A percentile compares a stretch with the other conserved stretches of the same genome.
Evolutionary conservation across 2,113 vertebrate genomes (phyloP).

Genomic region (Mus musculus): DNA sequence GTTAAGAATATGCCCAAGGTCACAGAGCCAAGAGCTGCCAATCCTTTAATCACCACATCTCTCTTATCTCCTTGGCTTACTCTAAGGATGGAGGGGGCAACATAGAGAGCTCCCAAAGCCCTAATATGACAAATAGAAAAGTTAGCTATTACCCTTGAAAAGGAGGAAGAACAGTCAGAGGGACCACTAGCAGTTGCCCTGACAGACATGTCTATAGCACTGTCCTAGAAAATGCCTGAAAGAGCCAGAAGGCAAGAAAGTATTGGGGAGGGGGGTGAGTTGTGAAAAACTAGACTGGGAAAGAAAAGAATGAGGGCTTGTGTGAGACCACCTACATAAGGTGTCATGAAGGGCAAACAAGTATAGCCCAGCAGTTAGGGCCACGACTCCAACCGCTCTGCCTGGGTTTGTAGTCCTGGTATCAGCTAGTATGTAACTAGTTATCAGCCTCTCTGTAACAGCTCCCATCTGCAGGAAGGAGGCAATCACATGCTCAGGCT

Average conservation of each 20-base stretch:
- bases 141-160: background rate
- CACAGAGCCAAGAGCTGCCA: background rate
- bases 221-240: background rate
- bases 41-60: background rate
- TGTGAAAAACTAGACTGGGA: background rate
- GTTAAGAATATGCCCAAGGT: conserved; percentile 6
- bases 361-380: background rate
- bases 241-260: background rate
- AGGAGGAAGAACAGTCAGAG: background rate
- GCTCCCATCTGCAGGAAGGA: conserved; percentile 3
- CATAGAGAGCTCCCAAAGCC: background rate
- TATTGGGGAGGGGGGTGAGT: background rate
- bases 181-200: background rate
- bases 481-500: background rate
- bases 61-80: too few species aligned
- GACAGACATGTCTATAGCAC: background rate
- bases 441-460: background rate
- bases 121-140: background rate
- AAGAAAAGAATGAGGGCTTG: conserved; percentile 21
- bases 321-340: background rate
- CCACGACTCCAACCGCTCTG: background rate
- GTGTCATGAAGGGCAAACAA: background rate
- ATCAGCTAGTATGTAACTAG: background rate
- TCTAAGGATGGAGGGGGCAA: too few species aligned
- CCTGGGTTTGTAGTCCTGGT: background rate